These are phyloP conservation scores for Rhynchotus rufescens DNA, from an alignment of 2,797 vertebrate genomes.

Conservation along the genomic window DNA sequence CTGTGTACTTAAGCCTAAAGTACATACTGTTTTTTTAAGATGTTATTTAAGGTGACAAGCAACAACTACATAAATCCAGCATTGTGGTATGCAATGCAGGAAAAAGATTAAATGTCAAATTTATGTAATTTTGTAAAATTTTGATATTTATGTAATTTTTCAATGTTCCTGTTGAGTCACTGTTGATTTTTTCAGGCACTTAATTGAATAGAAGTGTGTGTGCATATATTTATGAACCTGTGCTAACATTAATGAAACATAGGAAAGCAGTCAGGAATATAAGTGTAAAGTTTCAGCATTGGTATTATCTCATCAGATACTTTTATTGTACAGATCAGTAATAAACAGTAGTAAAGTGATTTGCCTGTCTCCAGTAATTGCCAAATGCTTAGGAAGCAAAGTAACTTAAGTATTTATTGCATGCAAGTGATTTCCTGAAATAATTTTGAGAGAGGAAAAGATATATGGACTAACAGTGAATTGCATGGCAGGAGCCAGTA, in stretches of 20 bases:
- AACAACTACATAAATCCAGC: constrained; percentile 20
- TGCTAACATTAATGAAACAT: neutral
- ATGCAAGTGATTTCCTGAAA: neutral
- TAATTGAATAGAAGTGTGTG: neutral
- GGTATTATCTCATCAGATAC: neutral
- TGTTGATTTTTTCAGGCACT: neutral
- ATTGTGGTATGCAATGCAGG: neutral
- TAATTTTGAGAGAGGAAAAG: neutral
- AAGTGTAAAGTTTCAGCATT: neutral
- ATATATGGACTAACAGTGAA: too few relatives aligned
- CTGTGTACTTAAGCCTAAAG: neutral
- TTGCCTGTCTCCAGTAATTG: neutral
- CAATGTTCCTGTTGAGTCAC: neutral
- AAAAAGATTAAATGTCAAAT: neutral
- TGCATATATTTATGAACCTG: neutral
- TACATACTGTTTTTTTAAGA: constrained; percentile 11
- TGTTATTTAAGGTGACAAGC: constrained; percentile 11
- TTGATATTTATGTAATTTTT: neutral
- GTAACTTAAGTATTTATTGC: neutral
- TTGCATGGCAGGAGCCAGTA: neutral
- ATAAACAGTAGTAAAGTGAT: neutral
- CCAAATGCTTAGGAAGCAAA: neutral
- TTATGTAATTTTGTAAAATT: neutral
- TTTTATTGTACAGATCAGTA: neutral
- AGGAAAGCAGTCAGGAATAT: neutral